phyloP scores from a whole-genome alignment of 2,888 invertebrate genomes.

The Neoscelio sp. region DNA sequence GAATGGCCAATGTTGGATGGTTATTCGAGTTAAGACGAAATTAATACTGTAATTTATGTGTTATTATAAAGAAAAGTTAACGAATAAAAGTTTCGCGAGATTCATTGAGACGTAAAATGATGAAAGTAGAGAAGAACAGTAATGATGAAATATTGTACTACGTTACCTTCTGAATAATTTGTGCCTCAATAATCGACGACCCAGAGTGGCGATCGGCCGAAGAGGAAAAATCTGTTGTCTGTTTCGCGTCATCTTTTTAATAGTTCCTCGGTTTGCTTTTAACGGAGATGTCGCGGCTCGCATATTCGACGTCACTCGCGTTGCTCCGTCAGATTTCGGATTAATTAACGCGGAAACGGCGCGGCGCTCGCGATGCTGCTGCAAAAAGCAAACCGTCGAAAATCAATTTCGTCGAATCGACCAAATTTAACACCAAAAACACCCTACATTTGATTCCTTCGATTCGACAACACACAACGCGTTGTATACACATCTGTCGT shows the following conservation, averaged over 20 bases:
- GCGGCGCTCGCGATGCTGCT: slow-evolving; percentile 24
- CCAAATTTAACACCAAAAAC: too few species aligned
- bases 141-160: too few species aligned
- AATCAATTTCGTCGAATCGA: too few species aligned
- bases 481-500: too few species aligned
- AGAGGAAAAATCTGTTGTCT: slow-evolving; percentile 84
- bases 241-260: slow-evolving; percentile 80
- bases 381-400: slow-evolving; percentile 24
- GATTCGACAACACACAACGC: too few species aligned
- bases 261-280: slow-evolving; percentile 18
- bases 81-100: slow-evolving; percentile 20
- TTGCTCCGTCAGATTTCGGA: slow-evolving; percentile 3
- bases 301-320: slow-evolving; percentile 44
- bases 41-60: too few species aligned
- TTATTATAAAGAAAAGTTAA: too few species aligned
- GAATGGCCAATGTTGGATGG: too few species aligned
- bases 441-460: too few species aligned
- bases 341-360: slow-evolving; percentile 44
- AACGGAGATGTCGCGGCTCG: slow-evolving; percentile 13
- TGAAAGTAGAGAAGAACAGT: slow-evolving; percentile 24
- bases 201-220: slow-evolving; percentile 84
- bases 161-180: slow-evolving; percentile 84
- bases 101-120: slow-evolving; percentile 31
- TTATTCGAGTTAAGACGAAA: too few species aligned
- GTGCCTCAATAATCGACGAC: slow-evolving; percentile 84